Percentiles rank a stretch among this genome's conserved stretches.
Conservation (phyloP, 2,888 invertebrate genomes). For the Megamerina dolium region DNA sequence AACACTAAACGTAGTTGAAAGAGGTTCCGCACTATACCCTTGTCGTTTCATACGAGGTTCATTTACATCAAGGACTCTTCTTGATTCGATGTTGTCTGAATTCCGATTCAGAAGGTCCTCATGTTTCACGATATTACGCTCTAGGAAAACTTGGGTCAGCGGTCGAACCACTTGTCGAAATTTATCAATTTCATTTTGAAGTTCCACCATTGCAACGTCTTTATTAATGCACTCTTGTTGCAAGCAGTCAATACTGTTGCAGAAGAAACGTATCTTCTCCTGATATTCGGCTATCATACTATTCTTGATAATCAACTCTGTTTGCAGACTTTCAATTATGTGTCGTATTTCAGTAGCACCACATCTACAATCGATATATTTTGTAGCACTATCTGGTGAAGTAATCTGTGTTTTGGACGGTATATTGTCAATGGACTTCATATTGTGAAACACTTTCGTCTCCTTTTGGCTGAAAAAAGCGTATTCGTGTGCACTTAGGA, state of each 20-base stretch:
- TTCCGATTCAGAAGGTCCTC: slow-evolving; percentile 50
- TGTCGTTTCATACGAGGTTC: slow-evolving; percentile 61
- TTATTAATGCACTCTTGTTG: slow-evolving; percentile 53
- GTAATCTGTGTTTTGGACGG: too few species aligned
- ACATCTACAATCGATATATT: too few species aligned
- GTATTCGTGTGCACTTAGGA: too few species aligned
- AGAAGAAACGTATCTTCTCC: slow-evolving; percentile 34
- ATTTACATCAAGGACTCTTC: slow-evolving; percentile 51
- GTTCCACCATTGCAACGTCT: slow-evolving; percentile 69
- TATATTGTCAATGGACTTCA: too few species aligned
- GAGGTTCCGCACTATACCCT: slow-evolving; percentile 70
- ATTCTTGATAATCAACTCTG: slow-evolving; percentile 31
- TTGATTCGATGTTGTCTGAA: slow-evolving; percentile 55
- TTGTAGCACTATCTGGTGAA: too few species aligned
- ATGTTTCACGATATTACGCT: slow-evolving; percentile 40
- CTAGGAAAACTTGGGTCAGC: slow-evolving; percentile 61
- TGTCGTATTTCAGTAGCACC: slow-evolving; percentile 18
- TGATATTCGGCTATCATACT: slow-evolving; percentile 30
- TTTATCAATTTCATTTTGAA: slow-evolving; percentile 81
- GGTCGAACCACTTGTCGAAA: slow-evolving; percentile 70
- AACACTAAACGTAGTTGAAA: slow-evolving; percentile 53
- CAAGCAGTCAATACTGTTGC: slow-evolving; percentile 32
- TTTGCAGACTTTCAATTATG: slow-evolving; percentile 25
- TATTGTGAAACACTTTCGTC: too few species aligned
- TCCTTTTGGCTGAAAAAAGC: too few species aligned